Evolutionary conservation across 2,113 vertebrate genomes (phyloP), one percentile per base, ranked within the genome.

Genomic region (Ochotona princeps): DNA sequence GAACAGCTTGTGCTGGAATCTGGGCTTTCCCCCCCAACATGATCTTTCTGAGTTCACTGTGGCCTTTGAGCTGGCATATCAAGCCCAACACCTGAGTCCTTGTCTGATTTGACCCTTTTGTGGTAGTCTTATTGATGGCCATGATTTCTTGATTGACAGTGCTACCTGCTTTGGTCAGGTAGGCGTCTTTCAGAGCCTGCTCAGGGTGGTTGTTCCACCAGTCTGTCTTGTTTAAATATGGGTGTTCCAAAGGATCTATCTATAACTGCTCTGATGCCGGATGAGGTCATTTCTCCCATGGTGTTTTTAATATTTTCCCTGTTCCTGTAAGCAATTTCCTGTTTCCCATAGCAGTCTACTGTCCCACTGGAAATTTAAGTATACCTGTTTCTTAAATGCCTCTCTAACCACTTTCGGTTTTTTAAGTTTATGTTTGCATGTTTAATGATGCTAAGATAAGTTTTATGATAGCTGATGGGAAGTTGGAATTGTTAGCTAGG

Each of bases 291-390:
- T 44, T 61, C 70, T 91, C 89, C 70, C 11, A 1, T 84, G 76
- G 74, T 86, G 85, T 83, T 84, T 87, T 81, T 38, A 70, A 20
- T 74, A 25, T 63, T 23, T 87, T 87, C 80, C 14, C 60, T 38
- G 28, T 76, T 84, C 49, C 30, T 87, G 23, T 61, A 61, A 89
- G 23, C 23, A 28, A 20, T 78, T 85, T 89, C 44, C 82, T 35
- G 23, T 47, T 83, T 61, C 38, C 83, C n/a, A 91, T 92, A 93
- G 8, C 5, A 25, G 26, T 78, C 81, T 93, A 65, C 69, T 86
- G 5, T 72, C 60, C 21, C 17, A 11, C n/a, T 90, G 18, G 65
- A 49, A 89, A 83, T 74, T 32, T 61, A 63, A 44, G 21, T 67
- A n/a, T 70, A 21, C 30, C 54, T 83, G 11, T 72, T 60, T 92